Evolutionary conservation across 2,888 invertebrate species (phyloP).

Genomic region (Polydrusus pterygomalis): DNA sequence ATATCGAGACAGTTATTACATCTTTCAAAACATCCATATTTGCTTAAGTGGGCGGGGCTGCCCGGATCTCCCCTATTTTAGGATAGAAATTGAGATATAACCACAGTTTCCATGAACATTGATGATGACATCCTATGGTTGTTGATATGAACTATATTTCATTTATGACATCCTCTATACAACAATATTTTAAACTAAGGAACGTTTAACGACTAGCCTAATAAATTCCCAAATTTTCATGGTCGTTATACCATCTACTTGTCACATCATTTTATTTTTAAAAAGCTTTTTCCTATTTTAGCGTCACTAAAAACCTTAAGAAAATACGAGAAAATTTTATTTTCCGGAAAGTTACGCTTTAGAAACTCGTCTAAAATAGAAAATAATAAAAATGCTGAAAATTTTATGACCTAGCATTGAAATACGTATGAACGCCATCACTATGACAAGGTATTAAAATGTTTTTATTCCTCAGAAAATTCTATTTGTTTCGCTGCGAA

Average conservation of each 20-base stretch:
- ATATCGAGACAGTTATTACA: too few relatives aligned
- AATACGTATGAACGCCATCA: conserved; percentile 5
- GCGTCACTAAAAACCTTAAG: conserved; percentile 12
- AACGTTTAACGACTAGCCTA: too few relatives aligned
- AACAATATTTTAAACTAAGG: too few relatives aligned
- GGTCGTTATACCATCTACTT: not conserved
- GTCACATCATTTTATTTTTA: not conserved
- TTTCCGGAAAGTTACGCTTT: conserved; percentile 19
- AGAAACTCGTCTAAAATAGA: conserved; percentile 24
- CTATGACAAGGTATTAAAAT: conserved; percentile 1
- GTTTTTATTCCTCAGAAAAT: not conserved
- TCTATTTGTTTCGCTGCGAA: not conserved
- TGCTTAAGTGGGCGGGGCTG: too few relatives aligned
- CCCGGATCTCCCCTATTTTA: too few relatives aligned
- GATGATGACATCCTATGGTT: too few relatives aligned
- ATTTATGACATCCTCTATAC: too few relatives aligned
- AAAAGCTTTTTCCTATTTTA: not conserved
- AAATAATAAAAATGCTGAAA: conserved; percentile 23
- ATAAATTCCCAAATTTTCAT: not conserved
- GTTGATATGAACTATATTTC: too few relatives aligned
- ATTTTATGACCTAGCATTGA: not conserved
- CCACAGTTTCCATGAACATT: too few relatives aligned
- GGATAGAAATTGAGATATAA: too few relatives aligned
- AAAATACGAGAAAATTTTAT: conserved; percentile 24
- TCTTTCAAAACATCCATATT: too few relatives aligned